Evolutionary conservation across 2,888 invertebrate species (phyloP).

Genomic region (Aphrophora alni): DNA sequence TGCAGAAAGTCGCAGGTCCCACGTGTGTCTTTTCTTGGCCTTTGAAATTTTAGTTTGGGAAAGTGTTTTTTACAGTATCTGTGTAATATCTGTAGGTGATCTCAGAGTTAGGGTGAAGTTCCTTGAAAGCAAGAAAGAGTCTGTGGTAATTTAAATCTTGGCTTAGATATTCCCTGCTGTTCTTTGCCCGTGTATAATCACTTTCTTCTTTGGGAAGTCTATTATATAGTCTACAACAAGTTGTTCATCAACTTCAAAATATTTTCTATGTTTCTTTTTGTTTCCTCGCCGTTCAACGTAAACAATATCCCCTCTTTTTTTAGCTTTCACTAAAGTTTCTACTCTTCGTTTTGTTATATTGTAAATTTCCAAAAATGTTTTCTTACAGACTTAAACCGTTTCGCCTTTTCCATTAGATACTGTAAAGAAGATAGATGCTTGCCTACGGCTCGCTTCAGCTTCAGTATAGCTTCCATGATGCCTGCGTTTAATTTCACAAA

Average conservation of each 20-base stretch:
- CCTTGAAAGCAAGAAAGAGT: constrained; percentile 31
- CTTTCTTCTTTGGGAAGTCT: constrained; percentile 38
- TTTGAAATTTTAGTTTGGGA: constrained; percentile 26
- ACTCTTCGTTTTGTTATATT: constrained; percentile 38
- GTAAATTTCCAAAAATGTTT: constrained; percentile 47
- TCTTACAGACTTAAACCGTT: constrained; percentile 44
- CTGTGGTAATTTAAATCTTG: constrained; percentile 33
- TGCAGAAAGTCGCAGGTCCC: background rate
- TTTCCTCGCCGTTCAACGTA: constrained; percentile 29
- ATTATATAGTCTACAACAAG: constrained; percentile 36
- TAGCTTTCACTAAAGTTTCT: constrained; percentile 36
- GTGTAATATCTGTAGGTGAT: background rate
- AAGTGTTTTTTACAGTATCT: constrained; percentile 16
- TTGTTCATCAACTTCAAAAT: constrained; percentile 29
- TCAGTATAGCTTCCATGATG: constrained; percentile 36
- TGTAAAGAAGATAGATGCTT: constrained; percentile 44
- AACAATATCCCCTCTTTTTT: constrained; percentile 34
- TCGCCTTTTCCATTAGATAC: constrained; percentile 46
- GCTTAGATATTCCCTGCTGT: constrained; percentile 30
- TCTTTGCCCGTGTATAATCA: constrained; percentile 37
- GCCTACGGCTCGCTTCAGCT: constrained; percentile 42
- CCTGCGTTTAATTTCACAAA: constrained; percentile 31
- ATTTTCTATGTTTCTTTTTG: constrained; percentile 32
- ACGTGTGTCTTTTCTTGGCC: background rate
- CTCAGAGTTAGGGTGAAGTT: constrained; percentile 16